These are phyloP conservation scores for Microcebus ravelobensis DNA, from an alignment of 2,113 vertebrate genomes.

Conservation along the genomic window DNA sequence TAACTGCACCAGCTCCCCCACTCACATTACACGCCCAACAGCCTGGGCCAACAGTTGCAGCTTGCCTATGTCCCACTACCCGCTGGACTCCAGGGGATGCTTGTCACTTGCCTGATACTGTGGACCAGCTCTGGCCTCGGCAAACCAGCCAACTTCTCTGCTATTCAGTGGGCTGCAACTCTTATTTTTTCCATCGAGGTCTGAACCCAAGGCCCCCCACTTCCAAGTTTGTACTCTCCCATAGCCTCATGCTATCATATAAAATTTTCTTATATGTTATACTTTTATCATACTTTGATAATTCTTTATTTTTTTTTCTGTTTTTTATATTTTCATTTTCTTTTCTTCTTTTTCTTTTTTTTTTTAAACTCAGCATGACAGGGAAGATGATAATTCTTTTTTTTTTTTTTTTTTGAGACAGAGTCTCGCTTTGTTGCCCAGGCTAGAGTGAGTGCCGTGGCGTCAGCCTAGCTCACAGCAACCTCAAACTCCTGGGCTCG, in stretches of 20 bases:
- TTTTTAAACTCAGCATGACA: no score
- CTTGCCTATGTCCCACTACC: neutral
- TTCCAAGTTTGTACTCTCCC: neutral
- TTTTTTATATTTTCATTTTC: no score
- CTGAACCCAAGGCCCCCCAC: neutral
- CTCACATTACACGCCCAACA: neutral
- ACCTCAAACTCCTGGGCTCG: no score
- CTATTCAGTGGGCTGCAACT: neutral
- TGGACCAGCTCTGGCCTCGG: neutral
- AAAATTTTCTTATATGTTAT: neutral
- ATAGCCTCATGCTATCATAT: neutral
- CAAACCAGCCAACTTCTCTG: neutral
- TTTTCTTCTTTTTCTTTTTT: no score
- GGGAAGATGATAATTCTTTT: neutral
- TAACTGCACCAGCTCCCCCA: neutral
- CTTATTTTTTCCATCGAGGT: neutral
- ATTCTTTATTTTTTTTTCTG: neutral
- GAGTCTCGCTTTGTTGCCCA: no score
- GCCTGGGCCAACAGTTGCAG: neutral
- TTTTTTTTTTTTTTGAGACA: no score
- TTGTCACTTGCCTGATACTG: neutral
- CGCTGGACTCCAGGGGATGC: neutral
- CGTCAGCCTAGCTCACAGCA: no score
- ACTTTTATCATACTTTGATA: neutral
- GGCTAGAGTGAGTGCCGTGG: no score